Conservation (phyloP, 2,888 invertebrate species). For the Drosophila picticornis region DNA sequence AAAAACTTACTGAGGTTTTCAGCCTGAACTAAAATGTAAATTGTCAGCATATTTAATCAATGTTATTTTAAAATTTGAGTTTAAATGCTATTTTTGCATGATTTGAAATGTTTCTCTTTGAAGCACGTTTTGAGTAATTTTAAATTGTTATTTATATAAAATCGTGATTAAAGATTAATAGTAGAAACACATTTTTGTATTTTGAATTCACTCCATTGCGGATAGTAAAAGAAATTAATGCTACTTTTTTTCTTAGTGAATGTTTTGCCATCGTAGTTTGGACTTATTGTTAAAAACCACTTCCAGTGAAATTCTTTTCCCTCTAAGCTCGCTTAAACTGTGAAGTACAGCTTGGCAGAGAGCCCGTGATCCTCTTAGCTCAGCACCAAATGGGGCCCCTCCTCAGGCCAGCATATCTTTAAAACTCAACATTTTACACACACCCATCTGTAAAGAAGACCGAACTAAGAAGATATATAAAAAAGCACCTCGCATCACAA, state of each 20-base stretch:
- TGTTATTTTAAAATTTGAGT: background rate
- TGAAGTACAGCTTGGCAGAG: constrained; percentile 8
- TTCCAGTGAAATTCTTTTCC: background rate
- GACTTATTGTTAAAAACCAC: background rate
- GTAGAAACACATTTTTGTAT: background rate
- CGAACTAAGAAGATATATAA: constrained; percentile 28
- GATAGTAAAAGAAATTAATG: background rate
- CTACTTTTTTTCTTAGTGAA: background rate
- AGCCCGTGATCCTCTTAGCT: constrained; percentile 13
- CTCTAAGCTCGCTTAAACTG: constrained; percentile 2
- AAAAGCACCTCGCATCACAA: constrained; percentile 35
- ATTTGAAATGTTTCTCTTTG: background rate
- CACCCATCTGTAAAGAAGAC: constrained; percentile 4
- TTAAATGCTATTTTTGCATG: background rate
- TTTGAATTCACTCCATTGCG: background rate
- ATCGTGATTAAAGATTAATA: accelerated
- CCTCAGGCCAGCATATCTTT: constrained; percentile 41
- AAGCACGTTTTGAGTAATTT: background rate
- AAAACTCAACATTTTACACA: background rate
- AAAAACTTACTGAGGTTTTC: background rate
- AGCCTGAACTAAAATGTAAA: background rate
- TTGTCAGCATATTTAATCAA: background rate
- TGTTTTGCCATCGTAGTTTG: background rate
- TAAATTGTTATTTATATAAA: accelerated
- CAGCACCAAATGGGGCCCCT: constrained; percentile 20